These are phyloP conservation scores for Todus mexicanus DNA, from an alignment of 2,797 vertebrate species.

Conservation along the genomic window DNA sequence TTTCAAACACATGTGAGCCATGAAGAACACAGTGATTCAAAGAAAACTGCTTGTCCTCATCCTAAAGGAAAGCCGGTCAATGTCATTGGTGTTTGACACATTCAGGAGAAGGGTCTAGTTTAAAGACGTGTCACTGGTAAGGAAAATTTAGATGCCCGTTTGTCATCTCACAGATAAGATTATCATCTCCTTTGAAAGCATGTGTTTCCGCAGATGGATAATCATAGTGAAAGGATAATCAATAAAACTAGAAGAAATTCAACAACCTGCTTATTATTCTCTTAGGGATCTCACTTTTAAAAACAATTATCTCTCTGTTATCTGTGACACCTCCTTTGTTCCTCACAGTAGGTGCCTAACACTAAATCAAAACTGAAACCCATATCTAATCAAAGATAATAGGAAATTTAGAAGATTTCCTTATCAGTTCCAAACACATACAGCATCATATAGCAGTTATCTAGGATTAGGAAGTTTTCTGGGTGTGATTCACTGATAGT, in stretches of 20 bases:
- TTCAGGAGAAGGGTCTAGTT: neutral
- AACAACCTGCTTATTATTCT: conserved; percentile 51
- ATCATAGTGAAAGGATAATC: conserved; percentile 39
- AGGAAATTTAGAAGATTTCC: conserved; percentile 28
- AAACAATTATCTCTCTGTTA: conserved; percentile 39
- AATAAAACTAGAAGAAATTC: conserved; percentile 49
- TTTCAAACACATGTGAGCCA: conserved; percentile 55
- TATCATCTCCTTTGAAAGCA: conserved; percentile 40
- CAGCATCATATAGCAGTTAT: conserved; percentile 11
- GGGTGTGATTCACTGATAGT: neutral
- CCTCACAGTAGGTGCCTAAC: conserved; percentile 43
- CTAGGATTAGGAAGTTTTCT: conserved; percentile 35
- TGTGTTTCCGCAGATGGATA: conserved; percentile 49
- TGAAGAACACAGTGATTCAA: conserved; percentile 47
- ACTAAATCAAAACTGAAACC: conserved; percentile 38
- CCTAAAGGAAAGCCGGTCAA: conserved; percentile 42
- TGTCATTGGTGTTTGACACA: neutral
- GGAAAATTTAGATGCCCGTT: conserved; percentile 27
- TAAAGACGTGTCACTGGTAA: neutral
- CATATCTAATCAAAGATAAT: conserved; percentile 43
- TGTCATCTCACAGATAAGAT: conserved; percentile 23
- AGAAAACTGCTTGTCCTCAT: conserved; percentile 39
- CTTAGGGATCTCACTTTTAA: conserved; percentile 11
- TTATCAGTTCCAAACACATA: conserved; percentile 48
- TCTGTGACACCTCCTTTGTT: conserved; percentile 33